Base-by-base conservation (phyloP, 2,888 invertebrate genomes). In the Dendrolimus houi region DNA sequence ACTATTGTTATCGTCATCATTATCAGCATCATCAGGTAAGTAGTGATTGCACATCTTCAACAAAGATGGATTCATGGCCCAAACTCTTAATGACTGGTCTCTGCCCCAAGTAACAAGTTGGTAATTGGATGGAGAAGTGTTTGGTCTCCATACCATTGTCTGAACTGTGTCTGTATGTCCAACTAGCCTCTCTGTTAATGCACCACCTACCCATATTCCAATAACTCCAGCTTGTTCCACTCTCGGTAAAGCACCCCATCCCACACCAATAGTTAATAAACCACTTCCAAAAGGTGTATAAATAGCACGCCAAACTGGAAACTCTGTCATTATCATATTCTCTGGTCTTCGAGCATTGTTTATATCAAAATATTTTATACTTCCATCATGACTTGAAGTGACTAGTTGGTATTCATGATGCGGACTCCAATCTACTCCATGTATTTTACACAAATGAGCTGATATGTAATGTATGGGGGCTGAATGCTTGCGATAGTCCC, bases 81-180 rank as follows among this genome's bases (percentile, higher is more conserved):
- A 98, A 29, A 98, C 94, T 57, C 98, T 92, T 52, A 99, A 90
- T 12, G 95, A 96, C 75, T 98, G 97, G 90, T 99, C 98, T 75
- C 97, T 94, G 0, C 97, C 97, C 98, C 98, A 99, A 1, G 98
- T 98, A 0, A 98, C 95, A 54, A 99, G 87, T 78, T 98, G 97
- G 74, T 94, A 95, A 73, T 96, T 96, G 13, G 91, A 88, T 54
- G 91, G 92, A 61, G 92, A 93, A 78, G 87, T 75, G 72, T 94
- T 94, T 62, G 95, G 95, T 57, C 97, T 92, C 98, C 98, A 98
- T 64, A 97, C 97, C 92, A 98, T 98, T 73, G 98, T 98, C 59
- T 98, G 92, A 8, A 99, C 97, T 54, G 97, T 97, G 87, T 98
- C 98, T 8, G 96, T 95, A 74, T 98, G 98, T 0, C 98, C 98